Evolutionary conservation across 2,888 invertebrate species (phyloP), one percentile per base, ranked within the genome.

Genomic region (Philhelius pedissequus): DNA sequence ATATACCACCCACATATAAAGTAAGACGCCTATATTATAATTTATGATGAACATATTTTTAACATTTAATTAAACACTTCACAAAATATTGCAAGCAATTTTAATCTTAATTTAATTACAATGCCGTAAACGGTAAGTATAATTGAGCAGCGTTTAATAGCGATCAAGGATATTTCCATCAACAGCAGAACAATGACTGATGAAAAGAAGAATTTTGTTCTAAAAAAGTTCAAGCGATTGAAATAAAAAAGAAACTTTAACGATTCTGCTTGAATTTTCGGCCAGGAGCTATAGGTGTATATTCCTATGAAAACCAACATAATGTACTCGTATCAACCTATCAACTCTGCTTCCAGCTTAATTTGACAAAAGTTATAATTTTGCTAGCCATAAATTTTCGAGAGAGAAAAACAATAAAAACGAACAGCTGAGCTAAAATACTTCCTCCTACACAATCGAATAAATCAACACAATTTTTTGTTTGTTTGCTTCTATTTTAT

Each of bases 341-440:
- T 30, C 27, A 27, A 4, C 4, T 58, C 8, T 4, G n/a, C n/a
- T 11, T 9, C n/a, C 22, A 58, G n/a, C 25, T 38, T 69, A 69
- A 50, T 50, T 62, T 27, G 52, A 62, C 2, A 52, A 77, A 66
- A 69, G 66, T 62, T 68, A 78, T 77, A 78, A 83, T 69, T 82
- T 35, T 38, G 18, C 43, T 62, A 48, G 20, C 60, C 73, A 73
- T n/a, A n/a, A n/a, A n/a, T n/a, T n/a, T n/a, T n/a, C n/a, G 82
- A 83, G 58, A 62, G 64, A 74, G 68, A 66, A 73, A 69, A 74
- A 62, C 56, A 73, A 73, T 78, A 78, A 83, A 82, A 78, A 50
- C 43, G 38, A 15, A 15, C 43, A 32, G 30, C 48, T 18, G 35
- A 35, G 22, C 18, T 38, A 56, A 43, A n/a, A 20, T 13, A 20